These are phyloP conservation scores for Urocynchramus pylzowi DNA, from an alignment of 2,113 vertebrate species.

Conservation along the genomic window DNA sequence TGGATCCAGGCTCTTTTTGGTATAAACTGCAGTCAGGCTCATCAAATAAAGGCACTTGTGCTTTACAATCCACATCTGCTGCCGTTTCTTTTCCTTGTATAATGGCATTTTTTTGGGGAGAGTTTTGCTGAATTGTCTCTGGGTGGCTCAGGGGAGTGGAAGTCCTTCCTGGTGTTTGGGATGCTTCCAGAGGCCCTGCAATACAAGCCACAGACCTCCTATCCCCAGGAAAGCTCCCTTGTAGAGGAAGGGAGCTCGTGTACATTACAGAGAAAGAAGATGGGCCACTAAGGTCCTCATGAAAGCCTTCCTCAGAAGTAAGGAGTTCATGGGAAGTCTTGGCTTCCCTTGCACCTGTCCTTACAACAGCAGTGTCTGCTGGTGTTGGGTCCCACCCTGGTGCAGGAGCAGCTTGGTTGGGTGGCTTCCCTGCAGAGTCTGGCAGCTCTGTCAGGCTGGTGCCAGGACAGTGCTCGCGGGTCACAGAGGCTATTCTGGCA, in stretches of 20 bases:
- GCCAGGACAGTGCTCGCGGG: neutral
- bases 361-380: neutral
- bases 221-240: neutral
- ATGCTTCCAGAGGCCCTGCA: neutral
- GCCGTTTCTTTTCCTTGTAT: neutral
- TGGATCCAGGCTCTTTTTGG: neutral
- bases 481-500: neutral
- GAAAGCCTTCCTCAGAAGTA: neutral
- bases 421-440: neutral
- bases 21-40: neutral
- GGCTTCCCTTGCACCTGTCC: neutral
- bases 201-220: neutral
- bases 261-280: neutral
- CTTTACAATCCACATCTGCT: neutral
- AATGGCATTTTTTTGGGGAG: neutral
- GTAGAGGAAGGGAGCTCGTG: neutral
- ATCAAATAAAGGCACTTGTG: neutral
- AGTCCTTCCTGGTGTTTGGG: neutral
- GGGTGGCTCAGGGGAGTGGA: constrained; percentile 22
- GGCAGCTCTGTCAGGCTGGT: neutral
- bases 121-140: constrained; percentile 20
- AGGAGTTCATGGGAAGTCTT: neutral
- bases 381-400: neutral
- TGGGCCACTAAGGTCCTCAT: neutral
- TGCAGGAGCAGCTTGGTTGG: neutral